Conservation (phyloP, 2,888 invertebrate genomes). For the Erannis defoliaria region DNA sequence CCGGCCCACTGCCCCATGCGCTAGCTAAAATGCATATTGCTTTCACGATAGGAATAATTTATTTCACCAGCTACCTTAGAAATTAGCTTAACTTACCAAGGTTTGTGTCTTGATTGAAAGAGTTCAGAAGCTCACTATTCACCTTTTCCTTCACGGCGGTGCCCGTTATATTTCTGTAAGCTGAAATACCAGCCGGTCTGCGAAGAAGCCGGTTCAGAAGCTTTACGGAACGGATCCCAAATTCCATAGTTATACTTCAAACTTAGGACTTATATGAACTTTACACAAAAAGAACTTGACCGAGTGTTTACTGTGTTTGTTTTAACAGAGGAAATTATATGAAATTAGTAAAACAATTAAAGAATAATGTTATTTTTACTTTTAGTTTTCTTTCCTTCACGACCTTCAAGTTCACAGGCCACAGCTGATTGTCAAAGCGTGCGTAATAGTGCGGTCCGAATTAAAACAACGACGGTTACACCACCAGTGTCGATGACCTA, state of each 20-base stretch:
- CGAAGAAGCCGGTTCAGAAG: conserved; percentile 73
- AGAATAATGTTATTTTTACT: not conserved
- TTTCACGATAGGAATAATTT: not conserved
- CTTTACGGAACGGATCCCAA: conserved; percentile 62
- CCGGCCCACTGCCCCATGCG: too few relatives aligned
- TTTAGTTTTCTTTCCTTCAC: too few relatives aligned
- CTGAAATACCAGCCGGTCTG: conserved; percentile 59
- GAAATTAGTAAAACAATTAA: not conserved
- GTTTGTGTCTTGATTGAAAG: conserved; percentile 72
- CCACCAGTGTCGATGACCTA: too few relatives aligned
- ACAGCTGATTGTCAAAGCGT: too few relatives aligned
- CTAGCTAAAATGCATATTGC: not conserved
- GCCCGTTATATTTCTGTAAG: conserved; percentile 62
- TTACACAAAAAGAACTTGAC: not conserved
- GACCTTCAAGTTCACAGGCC: too few relatives aligned
- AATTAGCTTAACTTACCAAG: conserved; percentile 59
- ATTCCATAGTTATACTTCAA: conserved; percentile 59
- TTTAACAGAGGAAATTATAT: conserved; percentile 6
- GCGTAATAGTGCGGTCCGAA: too few relatives aligned
- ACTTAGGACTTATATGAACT: not conserved
- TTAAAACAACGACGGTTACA: too few relatives aligned
- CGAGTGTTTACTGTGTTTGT: not conserved
- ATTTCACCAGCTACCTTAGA: not conserved
- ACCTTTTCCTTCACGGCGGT: conserved; percentile 69
- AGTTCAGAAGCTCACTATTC: conserved; percentile 65